Evolutionary conservation across 1,140 invertebrate species (phyloP), one percentile per base, ranked within the genome.

Genomic region (Drosophila repletoides): DNA sequence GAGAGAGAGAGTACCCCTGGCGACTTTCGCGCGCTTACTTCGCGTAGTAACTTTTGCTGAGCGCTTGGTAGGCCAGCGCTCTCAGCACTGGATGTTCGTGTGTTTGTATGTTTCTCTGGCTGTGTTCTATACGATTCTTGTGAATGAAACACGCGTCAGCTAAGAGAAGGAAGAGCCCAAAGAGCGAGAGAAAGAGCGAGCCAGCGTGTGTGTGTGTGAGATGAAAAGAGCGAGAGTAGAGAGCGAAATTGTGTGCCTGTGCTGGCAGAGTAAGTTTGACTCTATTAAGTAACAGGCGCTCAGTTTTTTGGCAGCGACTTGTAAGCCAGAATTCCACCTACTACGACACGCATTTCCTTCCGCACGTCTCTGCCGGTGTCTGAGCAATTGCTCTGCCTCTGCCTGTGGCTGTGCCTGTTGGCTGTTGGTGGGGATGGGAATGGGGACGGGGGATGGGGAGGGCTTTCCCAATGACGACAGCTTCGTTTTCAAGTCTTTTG

Each of bases 231-330:
- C 4, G 24, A 55, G 17, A 41, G 38, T n/a, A 21, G 24, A 5
- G 29, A 21, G 15, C 36, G 55, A 36, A 41, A 31, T 41, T 6
- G 36, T 52, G 46, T 40, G 15, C 41, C 4, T 49, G 10, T 51
- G 58, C 56, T 72, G 52, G 26, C 69, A 63, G 69, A 84, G n/a
- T n/a, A n/a, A n/a, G 52, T 67, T 87, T 59, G 80, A 87, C 80
- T 86, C 72, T 87, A 87, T 86, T 87, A 86, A 73, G 76, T 86
- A 86, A 81, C 73, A 80, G 80, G 80, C 67, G 63, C 75, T 41
- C 80, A 84, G 80, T 65, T 43, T 66, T 67, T 75, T 67, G 66
- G 59, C 66, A 63, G 36, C 21, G 46, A 43, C 52, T 55, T 36
- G 41, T 43, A 26, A 67, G 21, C 45, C 19, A 21, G 15, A 43